Conservation (phyloP, 1,140 invertebrate genomes). For the Tachypleus tridentatus region DNA sequence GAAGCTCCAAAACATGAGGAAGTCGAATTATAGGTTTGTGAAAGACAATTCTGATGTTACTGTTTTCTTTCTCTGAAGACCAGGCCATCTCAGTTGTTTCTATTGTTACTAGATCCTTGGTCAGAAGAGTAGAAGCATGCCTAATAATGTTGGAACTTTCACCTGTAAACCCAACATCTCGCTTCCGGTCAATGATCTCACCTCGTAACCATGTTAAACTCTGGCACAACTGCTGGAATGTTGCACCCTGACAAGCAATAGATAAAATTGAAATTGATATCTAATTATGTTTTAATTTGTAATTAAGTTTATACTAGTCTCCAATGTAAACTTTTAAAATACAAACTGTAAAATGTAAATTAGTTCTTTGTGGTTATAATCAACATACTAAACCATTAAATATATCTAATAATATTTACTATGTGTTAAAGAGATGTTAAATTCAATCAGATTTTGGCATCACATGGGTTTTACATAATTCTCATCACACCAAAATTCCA, state of each 20-base stretch:
- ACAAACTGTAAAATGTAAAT: too few relatives aligned
- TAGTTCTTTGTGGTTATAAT: too few relatives aligned
- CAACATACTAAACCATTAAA: too few relatives aligned
- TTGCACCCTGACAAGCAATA: slow-evolving; percentile 40
- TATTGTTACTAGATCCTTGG: slow-evolving; percentile 26
- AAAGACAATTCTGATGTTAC: slow-evolving; percentile 25
- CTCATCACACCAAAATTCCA: too few relatives aligned
- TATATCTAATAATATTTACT: too few relatives aligned
- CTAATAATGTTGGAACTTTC: slow-evolving; percentile 56
- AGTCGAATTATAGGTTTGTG: slow-evolving; percentile 54
- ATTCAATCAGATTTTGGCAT: too few relatives aligned
- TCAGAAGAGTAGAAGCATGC: slow-evolving; percentile 45
- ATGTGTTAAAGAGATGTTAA: too few relatives aligned
- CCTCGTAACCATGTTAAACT: slow-evolving; percentile 50
- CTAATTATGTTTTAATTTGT: too few relatives aligned
- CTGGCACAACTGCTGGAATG: slow-evolving; percentile 44
- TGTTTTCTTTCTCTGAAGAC: slow-evolving; percentile 17
- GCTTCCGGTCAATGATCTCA: slow-evolving; percentile 43
- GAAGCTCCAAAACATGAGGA: slow-evolving; percentile 67
- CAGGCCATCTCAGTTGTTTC: slow-evolving; percentile 23
- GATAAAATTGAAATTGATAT: too few relatives aligned
- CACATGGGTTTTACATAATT: too few relatives aligned
- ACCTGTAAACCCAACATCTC: slow-evolving; percentile 66
- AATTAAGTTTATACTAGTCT: too few relatives aligned
- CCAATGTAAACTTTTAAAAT: too few relatives aligned